Conservation (phyloP, 2,113 vertebrate species). For the Conger conger region DNA sequence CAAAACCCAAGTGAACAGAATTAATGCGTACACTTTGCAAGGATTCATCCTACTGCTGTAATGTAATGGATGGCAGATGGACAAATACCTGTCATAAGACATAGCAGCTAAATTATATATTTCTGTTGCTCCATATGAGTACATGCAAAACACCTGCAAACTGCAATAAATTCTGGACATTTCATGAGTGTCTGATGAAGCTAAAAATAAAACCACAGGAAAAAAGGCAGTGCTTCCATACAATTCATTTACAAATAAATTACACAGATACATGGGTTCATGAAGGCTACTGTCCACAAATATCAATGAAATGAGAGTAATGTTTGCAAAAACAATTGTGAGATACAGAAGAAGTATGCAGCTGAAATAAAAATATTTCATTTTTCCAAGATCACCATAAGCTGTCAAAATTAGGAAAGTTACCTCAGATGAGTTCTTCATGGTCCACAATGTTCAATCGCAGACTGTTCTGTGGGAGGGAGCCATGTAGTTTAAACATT, state of each 20-base stretch:
- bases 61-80: conserved; percentile 48
- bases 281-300: background rate
- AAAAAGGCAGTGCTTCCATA: background rate
- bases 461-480: background rate
- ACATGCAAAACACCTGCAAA: conserved; percentile 54
- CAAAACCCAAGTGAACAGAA: conserved; percentile 37
- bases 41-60: conserved; percentile 44
- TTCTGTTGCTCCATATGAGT: conserved; percentile 44
- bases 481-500: background rate
- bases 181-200: conserved; percentile 32
- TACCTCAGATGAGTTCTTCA: background rate
- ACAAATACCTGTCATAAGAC: conserved; percentile 50
- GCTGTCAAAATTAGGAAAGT: background rate
- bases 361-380: background rate
- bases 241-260: background rate
- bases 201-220: background rate
- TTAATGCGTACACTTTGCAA: background rate
- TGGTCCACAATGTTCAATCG: background rate
- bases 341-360: background rate
- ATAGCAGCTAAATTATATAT: conserved; percentile 46
- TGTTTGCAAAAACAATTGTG: background rate
- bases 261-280: conserved; percentile 4
- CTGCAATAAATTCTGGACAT: conserved; percentile 48
- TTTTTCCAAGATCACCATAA: background rate
- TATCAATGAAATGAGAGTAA: background rate